Base-by-base conservation (phyloP, 2,113 vertebrate genomes). In the Pycnonotus jocosus region DNA sequence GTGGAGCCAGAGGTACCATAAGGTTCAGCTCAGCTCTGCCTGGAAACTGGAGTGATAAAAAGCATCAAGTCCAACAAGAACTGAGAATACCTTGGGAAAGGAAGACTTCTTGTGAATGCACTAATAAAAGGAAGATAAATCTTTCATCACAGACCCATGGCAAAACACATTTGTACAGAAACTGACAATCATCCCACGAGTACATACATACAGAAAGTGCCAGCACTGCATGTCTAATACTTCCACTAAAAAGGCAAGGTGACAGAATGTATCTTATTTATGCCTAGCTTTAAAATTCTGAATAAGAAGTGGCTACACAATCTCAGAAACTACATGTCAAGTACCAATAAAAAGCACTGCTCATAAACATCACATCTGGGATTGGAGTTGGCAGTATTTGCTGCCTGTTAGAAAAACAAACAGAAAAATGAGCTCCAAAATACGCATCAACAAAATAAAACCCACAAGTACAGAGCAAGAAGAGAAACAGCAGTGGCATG, bases 101-200 rank as follows among this genome's bases (percentile, higher is more conserved):
- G 35, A 90, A 56, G 28, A 13, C 5, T 3, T 4, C 0, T 1
- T 30, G 7, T 0, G 3, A 84, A 51, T 7, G 7, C 28, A 69
- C 19, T 35, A 57, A 56, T 21, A 80, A 93, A 79, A 68, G 17
- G 4, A 69, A 80, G 11, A 74, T 42, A 84, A 30, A 74, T 54
- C 51, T 87, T 62, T 66, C 50, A 30, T 44, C 58, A 56, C 30
- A 80, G 48, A 72, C 17, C 22, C 24, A 48, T 9, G 7, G 56
- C 71, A 81, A 81, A 95, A 78, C 20, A 45, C 27, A 17, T 68
- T 51, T 56, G 27, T 74, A 44, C 8, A 48, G 60, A 92, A 56
- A 86, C 6, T 2, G 4, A 73, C 30, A 66, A 83, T 54, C 38
- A 86, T 60, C 56, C 54, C 58, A 44, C 7, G 7, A 77, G 27